A percentile compares a stretch with the other conserved stretches of the same genome.
Conservation (phyloP, 2,888 invertebrate species). For the Campoplex capitator region DNA sequence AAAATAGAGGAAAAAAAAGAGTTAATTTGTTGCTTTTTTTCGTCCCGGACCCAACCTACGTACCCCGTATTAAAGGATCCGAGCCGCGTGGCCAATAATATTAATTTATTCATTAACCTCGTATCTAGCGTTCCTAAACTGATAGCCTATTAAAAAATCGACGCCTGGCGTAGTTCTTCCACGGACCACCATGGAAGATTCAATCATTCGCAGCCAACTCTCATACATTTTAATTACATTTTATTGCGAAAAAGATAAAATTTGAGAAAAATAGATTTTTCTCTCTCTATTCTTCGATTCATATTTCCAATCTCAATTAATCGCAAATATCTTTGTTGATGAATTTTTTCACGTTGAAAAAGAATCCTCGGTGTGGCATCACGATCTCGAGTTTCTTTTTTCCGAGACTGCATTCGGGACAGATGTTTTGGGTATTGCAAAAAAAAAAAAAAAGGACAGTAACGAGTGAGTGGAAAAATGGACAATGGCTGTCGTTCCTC, state of each 20-base stretch:
- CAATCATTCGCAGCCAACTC: not conserved
- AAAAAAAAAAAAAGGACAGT: constrained; percentile 42
- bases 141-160: constrained; percentile 68
- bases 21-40: constrained; percentile 31
- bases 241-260: not conserved
- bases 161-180: constrained; percentile 34
- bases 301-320: not conserved
- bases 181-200: constrained; percentile 62
- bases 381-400: not conserved
- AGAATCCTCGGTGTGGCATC: not conserved
- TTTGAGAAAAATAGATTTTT: not conserved
- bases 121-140: constrained; percentile 67
- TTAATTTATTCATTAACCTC: constrained; percentile 77
- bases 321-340: not conserved
- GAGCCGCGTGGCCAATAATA: constrained; percentile 71
- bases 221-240: not conserved
- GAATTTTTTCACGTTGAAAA: not conserved
- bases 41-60: constrained; percentile 43
- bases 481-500: constrained; percentile 53
- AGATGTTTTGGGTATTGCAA: constrained; percentile 56
- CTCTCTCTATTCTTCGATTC: not conserved
- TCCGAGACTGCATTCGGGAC: not conserved
- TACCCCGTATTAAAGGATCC: constrained; percentile 73
- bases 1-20: constrained; percentile 30
- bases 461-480: constrained; percentile 37